These are phyloP conservation scores for Clarias laeviceps DNA, from an alignment of 2,797 vertebrate species.

Conservation along the genomic window DNA sequence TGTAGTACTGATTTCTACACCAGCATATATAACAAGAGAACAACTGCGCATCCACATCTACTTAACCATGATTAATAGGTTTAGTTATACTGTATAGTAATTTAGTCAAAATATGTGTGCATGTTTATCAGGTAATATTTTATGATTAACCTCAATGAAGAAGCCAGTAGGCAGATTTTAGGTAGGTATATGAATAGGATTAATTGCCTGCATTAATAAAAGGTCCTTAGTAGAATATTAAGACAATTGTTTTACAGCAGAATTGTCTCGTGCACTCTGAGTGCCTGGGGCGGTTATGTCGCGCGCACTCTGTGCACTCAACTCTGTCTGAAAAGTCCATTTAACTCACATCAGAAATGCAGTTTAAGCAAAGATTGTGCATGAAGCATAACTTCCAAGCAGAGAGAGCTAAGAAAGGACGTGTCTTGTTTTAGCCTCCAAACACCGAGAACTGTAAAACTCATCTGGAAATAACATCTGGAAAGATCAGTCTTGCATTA, in stretches of 20 bases:
- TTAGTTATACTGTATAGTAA: neutral
- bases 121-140: neutral
- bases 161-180: neutral
- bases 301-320: slow-evolving; percentile 19
- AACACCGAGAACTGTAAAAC: neutral
- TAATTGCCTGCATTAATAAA: neutral
- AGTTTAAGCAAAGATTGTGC: neutral
- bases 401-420: neutral
- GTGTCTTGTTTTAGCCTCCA: neutral
- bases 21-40: neutral
- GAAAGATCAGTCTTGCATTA: neutral
- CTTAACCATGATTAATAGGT: neutral
- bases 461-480: neutral
- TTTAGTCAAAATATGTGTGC: neutral
- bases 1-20: neutral
- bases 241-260: neutral
- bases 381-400: neutral
- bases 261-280: slow-evolving; percentile 57
- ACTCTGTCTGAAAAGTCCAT: slow-evolving; percentile 41
- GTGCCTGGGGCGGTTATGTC: slow-evolving; percentile 62
- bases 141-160: neutral
- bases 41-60: neutral
- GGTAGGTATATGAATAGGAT: neutral
- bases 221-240: neutral
- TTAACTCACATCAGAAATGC: slow-evolving; percentile 45